Conservation (phyloP, 1,140 invertebrate species). For the Lasaia peninsularis region DNA sequence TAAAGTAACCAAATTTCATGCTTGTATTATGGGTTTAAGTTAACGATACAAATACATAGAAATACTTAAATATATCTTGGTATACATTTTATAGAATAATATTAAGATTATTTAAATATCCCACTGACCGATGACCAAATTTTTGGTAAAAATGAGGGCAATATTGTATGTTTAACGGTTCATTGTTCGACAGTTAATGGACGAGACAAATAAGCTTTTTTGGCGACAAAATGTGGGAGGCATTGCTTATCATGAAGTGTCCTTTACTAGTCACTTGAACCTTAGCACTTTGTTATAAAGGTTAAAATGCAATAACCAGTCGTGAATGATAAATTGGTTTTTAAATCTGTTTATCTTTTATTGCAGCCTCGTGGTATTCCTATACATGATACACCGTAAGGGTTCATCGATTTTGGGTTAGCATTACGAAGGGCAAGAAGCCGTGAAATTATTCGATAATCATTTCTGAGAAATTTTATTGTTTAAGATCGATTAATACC, state of each 20-base stretch:
- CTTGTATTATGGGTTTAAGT: too few relatives aligned
- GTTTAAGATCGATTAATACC: too few relatives aligned
- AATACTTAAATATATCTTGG: too few relatives aligned
- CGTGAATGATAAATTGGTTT: background rate
- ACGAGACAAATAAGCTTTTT: constrained; percentile 62
- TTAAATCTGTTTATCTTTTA: background rate
- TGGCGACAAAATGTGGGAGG: constrained; percentile 5
- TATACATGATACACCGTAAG: constrained; percentile 2
- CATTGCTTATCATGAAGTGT: background rate
- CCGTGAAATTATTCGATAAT: too few relatives aligned
- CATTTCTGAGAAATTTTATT: too few relatives aligned
- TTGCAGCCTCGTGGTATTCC: background rate
- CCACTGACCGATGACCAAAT: background rate
- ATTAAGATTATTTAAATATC: too few relatives aligned
- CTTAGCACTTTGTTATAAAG: background rate
- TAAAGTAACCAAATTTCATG: too few relatives aligned
- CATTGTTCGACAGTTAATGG: constrained; percentile 53
- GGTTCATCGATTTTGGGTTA: constrained; percentile 7
- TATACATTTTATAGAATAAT: too few relatives aligned
- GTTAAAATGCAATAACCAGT: background rate
- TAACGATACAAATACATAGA: too few relatives aligned
- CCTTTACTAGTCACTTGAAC: background rate
- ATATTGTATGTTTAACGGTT: constrained; percentile 63
- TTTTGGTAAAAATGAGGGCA: constrained; percentile 33
- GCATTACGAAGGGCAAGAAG: constrained; percentile 1